Conservation (phyloP, 2,797 vertebrate genomes). For the Enteromius treurensis region DNA sequence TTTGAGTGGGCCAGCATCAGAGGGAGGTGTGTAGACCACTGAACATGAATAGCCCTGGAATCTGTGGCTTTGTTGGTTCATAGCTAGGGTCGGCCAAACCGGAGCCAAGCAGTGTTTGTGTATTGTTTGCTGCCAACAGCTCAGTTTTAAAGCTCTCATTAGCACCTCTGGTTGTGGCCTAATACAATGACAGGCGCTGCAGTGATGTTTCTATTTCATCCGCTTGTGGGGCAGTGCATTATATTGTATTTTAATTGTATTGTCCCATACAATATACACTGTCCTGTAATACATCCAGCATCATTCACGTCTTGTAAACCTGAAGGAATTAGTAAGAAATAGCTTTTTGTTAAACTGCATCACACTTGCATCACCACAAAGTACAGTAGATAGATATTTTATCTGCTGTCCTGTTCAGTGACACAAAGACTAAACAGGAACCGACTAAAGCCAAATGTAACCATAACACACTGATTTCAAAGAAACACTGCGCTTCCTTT, state of each 20-base stretch:
- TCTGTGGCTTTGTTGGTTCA: conserved; percentile 53
- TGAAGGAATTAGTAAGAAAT: background rate
- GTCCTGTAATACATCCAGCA: no score
- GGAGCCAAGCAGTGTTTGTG: conserved; percentile 50
- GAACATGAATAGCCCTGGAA: conserved; percentile 53
- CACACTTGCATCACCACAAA: background rate
- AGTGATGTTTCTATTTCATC: conserved; percentile 29
- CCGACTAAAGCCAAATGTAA: conserved; percentile 29
- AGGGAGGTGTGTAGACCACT: conserved; percentile 46
- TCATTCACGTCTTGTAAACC: no score
- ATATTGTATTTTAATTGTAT: background rate
- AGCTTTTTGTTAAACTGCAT: background rate
- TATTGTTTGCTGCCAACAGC: conserved; percentile 50
- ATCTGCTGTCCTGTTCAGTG: conserved; percentile 16
- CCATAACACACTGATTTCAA: conserved; percentile 36
- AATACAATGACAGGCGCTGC: conserved; percentile 4
- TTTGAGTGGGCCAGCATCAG: conserved; percentile 41
- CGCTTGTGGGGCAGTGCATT: background rate
- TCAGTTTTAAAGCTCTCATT: conserved; percentile 37
- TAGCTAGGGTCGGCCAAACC: conserved; percentile 45
- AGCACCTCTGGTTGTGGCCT: conserved; percentile 25
- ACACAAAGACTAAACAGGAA: conserved; percentile 58
- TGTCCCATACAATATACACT: no score
- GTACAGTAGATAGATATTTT: background rate
- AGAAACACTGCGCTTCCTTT: conserved; percentile 49